Percentiles rank a stretch among this genome's conserved stretches.
Conservation (phyloP, 2,113 vertebrate genomes). For the Phalacrocorax brasilianus region DNA sequence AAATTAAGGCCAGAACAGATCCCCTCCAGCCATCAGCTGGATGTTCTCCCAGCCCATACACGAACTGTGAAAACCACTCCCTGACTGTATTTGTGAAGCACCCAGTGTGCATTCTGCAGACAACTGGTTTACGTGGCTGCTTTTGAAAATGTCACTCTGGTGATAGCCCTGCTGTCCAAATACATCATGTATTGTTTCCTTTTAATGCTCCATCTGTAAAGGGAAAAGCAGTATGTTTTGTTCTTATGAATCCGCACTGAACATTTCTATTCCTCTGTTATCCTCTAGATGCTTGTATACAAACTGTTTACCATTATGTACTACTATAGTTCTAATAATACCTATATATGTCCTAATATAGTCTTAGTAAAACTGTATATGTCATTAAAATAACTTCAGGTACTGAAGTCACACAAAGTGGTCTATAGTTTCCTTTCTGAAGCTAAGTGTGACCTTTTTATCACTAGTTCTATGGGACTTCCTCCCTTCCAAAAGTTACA, state of each 20-base stretch:
- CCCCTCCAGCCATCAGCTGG: neutral
- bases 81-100: neutral
- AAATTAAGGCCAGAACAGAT: neutral
- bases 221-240: neutral
- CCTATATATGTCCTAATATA: neutral
- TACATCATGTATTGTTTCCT: neutral
- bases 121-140: neutral
- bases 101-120: neutral
- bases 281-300: neutral
- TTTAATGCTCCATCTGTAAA: neutral
- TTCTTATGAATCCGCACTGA: neutral
- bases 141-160: neutral
- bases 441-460: neutral
- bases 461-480: neutral
- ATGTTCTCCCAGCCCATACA: neutral
- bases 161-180: neutral
- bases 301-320: neutral
- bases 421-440: neutral
- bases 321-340: neutral
- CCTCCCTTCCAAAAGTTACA: neutral
- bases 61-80: neutral
- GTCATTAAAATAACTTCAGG: neutral
- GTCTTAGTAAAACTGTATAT: neutral
- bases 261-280: neutral
- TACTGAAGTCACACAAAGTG: neutral